Base-by-base conservation (phyloP, 2,888 invertebrate genomes). In the Halictus ligatus region DNA sequence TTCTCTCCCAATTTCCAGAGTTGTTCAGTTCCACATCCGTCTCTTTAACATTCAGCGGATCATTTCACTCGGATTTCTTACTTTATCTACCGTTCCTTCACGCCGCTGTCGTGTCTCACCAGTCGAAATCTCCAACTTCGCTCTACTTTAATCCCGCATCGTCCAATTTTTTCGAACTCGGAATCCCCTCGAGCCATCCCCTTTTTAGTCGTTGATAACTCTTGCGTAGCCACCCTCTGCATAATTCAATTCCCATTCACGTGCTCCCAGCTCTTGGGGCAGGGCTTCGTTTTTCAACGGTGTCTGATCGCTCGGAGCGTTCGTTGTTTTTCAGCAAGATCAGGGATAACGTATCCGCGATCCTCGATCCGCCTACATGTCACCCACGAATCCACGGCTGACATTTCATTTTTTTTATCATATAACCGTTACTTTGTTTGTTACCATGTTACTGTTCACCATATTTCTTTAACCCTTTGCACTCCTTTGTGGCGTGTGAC, bases 171-270 rank as follows among this genome's bases (percentile, higher is more conserved):
- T 40, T 43, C 40, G 2, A 67, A 35, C 67, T 35, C 29, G 35
- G 10, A 35, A 67, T 18, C 35, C 10, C 15, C 10, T 35, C 35
- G 67, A 35, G 67, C 40, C 21, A 69, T 40, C n/a, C 40, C 21
- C 69, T 69, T n/a, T 21, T 35, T 12, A 40, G 35, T 21, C 35
- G 69, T n/a, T 69, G 21, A 21, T 40, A 35, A 69, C 69, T 21
- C 40, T 69, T 21, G 43, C 12, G 69, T 10, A 12, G 40, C 21
- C 40, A 40, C 1, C 21, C 40, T n/a, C 40, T n/a, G 40, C 40
- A 69, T 69, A 69, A 69, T 69, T 69, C n/a, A 69, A 69, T 69
- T 69, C 69, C 69, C 69, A 21, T 69, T 69, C 40, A 18, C n/a
- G 69, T 21, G 21, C 64, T 29, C 6, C 13, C 29, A 46, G 12